Percentiles rank a stretch among this genome's conserved stretches.
phyloP scores from a whole-genome alignment of 2,113 vertebrate genomes.

The Neotoma lepida region DNA sequence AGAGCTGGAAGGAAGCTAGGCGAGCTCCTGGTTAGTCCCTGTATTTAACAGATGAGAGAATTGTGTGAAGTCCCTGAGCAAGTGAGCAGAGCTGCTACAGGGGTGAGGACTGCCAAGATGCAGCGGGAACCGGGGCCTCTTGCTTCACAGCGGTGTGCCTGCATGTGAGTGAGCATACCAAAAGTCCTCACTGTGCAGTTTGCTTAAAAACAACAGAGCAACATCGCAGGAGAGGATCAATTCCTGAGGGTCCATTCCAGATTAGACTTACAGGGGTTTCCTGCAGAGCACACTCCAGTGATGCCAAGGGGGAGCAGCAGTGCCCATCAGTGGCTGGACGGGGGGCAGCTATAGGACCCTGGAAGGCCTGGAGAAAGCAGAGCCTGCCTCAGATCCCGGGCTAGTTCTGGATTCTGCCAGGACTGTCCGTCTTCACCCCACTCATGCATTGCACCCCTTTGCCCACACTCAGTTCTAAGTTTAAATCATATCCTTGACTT shows the following conservation, averaged over 20 bases:
- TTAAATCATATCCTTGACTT: neutral
- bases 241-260: constrained; percentile 62
- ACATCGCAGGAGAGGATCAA: constrained; percentile 34
- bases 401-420: neutral
- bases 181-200: constrained; percentile 44
- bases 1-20: neutral
- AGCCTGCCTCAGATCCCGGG: neutral
- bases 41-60: neutral
- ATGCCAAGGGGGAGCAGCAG: neutral
- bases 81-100: neutral
- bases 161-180: neutral
- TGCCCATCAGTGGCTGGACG: neutral
- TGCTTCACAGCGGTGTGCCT: neutral
- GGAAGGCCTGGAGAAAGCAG: neutral
- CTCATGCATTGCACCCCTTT: neutral
- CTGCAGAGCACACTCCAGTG: neutral
- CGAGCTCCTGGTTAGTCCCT: neutral
- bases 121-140: fast-evolving
- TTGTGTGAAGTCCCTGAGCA: neutral
- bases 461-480: neutral
- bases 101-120: fast-evolving
- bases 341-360: neutral
- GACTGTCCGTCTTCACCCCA: neutral
- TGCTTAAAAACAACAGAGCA: constrained; percentile 67
- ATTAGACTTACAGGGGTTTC: constrained; percentile 33